Percentiles rank a stretch among this genome's conserved stretches.
Conservation (phyloP, 2,113 vertebrate species). For the Panthera leo region DNA sequence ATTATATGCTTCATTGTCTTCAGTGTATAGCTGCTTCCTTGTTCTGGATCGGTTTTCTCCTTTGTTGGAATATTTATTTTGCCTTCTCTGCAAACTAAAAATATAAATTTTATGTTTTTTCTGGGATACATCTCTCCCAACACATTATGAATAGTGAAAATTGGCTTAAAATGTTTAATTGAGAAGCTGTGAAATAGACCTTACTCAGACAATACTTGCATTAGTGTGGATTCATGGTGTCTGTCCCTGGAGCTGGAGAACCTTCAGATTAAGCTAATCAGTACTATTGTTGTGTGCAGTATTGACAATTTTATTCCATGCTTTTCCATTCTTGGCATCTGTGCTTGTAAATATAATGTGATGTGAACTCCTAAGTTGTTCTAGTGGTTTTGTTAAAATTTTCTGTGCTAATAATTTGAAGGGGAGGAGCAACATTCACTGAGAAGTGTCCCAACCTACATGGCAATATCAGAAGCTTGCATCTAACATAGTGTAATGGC, state of each 20-base stretch:
- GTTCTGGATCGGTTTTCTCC: background rate
- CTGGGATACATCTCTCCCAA: background rate
- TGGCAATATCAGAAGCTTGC: background rate
- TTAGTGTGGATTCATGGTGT: background rate
- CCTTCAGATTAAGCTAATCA: background rate
- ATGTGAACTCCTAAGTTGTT: background rate
- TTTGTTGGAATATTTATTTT: background rate
- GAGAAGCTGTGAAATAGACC: background rate
- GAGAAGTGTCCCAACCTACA: background rate
- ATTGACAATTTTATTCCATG: background rate
- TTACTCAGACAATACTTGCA: background rate
- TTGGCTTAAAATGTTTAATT: background rate
- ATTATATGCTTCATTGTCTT: background rate
- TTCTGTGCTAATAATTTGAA: background rate
- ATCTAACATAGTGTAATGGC: background rate
- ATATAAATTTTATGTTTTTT: background rate
- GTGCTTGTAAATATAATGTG: background rate
- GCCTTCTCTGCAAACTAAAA: background rate
- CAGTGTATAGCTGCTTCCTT: background rate
- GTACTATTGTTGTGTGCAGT: background rate
- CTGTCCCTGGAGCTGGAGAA: background rate
- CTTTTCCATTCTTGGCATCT: background rate
- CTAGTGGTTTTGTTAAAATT: background rate
- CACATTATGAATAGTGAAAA: conserved; percentile 29
- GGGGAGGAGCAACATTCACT: background rate